These are phyloP conservation scores for Eurois occulta DNA, from an alignment of 2,888 invertebrate genomes.

Conservation along the genomic window DNA sequence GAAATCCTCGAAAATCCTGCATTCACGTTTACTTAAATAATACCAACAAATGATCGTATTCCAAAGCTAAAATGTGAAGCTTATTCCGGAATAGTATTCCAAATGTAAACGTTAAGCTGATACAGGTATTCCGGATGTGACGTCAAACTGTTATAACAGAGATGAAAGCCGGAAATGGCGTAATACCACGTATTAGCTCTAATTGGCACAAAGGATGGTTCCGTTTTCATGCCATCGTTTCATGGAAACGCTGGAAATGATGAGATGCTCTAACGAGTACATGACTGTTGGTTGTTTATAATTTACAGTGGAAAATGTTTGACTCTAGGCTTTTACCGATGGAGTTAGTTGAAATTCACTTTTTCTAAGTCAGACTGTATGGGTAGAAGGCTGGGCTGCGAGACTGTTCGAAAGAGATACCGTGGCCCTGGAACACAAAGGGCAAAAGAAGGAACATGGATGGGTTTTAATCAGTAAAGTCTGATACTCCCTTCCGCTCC, in stretches of 20 bases:
- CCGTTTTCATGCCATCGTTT: slow-evolving; percentile 28
- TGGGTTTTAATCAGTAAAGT: too few species aligned
- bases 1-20: slow-evolving; percentile 24
- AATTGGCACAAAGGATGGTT: slow-evolving; percentile 73
- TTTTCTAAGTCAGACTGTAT: background rate
- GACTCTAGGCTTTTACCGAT: background rate
- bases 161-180: slow-evolving; percentile 58
- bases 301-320: background rate
- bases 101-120: slow-evolving; percentile 14
- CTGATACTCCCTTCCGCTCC: too few species aligned
- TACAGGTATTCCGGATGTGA: slow-evolving; percentile 58
- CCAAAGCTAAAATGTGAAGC: slow-evolving; percentile 15
- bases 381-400: too few species aligned
- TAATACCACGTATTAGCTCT: slow-evolving; percentile 72
- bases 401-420: too few species aligned
- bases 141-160: slow-evolving; percentile 75
- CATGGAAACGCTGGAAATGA: background rate
- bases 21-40: slow-evolving; percentile 11
- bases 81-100: slow-evolving; percentile 28
- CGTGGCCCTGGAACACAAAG: too few species aligned
- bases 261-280: background rate
- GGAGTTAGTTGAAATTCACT: background rate
- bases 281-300: background rate
- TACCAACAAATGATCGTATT: slow-evolving; percentile 44
- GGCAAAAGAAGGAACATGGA: too few species aligned